These are phyloP conservation scores for Mesopsocus fuscifrons DNA, from an alignment of 2,888 invertebrate genomes.

Conservation along the genomic window DNA sequence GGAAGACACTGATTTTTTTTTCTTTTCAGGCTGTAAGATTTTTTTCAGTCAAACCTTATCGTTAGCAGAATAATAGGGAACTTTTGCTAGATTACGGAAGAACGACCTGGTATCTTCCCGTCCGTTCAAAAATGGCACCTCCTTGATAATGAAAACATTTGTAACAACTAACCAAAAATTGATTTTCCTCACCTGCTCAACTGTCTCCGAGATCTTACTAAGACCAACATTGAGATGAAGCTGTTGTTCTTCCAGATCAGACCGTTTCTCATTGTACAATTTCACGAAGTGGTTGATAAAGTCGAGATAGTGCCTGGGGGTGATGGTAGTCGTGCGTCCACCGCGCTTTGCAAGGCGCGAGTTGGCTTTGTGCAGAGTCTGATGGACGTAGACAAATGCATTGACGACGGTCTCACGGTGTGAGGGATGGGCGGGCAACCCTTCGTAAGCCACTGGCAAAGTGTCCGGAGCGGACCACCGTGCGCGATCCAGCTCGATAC, in stretches of 20 bases:
- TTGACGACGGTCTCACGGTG: conserved; percentile 97
- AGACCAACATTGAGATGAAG: conserved; percentile 96
- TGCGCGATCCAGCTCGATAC: conserved; percentile 80
- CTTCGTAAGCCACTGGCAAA: conserved; percentile 73
- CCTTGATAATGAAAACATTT: too few species aligned
- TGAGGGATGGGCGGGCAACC: conserved; percentile 50
- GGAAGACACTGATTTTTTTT: too few species aligned
- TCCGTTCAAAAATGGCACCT: too few species aligned
- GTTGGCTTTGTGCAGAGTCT: conserved; percentile 91
- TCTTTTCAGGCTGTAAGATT: too few species aligned
- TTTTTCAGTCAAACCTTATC: too few species aligned
- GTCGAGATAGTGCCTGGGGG: conserved; percentile 93
- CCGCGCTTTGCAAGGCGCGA: conserved; percentile 77
- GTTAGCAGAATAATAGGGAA: too few species aligned
- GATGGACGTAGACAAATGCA: conserved; percentile 95
- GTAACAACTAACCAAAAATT: too few species aligned
- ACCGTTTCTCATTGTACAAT: conserved; percentile 90
- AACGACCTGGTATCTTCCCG: too few species aligned
- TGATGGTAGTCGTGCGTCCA: conserved; percentile 91
- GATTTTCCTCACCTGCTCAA: conserved; percentile 67
- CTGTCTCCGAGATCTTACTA: conserved; percentile 96
- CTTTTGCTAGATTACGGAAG: too few species aligned
- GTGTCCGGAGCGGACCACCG: conserved; percentile 73
- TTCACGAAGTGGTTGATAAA: conserved; percentile 99
- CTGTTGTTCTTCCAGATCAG: conserved; percentile 97